Evolutionary conservation across 1,140 invertebrate species (phyloP).

Genomic region (roundworm (Caenorhabditis elegans)): DNA sequence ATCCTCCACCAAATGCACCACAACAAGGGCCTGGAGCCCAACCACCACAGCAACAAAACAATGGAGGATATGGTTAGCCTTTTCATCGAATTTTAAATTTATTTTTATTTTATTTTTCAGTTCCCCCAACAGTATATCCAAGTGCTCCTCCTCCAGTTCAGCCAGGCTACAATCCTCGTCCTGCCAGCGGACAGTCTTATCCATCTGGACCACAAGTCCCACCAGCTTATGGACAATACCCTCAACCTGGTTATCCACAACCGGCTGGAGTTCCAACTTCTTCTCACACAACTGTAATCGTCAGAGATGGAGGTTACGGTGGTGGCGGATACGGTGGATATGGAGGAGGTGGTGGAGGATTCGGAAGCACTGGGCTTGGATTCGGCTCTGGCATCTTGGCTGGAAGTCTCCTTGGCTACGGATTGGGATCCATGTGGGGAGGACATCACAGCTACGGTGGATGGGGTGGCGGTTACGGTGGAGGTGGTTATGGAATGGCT

Average conservation of each 20-base stretch:
- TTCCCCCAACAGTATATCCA: conserved; percentile 38
- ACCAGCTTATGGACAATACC: not conserved
- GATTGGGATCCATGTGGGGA: conserved; percentile 44
- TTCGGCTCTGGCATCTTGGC: conserved; percentile 40
- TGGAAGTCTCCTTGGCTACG: conserved; percentile 44
- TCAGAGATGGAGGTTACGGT: conserved; percentile 33
- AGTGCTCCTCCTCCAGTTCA: conserved; percentile 41
- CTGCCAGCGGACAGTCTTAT: not conserved
- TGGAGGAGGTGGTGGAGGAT: conserved; percentile 31
- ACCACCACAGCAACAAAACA: not conserved
- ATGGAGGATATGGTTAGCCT: conserved; percentile 40
- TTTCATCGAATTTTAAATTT: not conserved
- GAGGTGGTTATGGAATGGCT: conserved; percentile 28
- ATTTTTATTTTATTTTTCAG: conserved; percentile 21
- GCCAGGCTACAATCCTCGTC: not conserved
- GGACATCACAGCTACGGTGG: conserved; percentile 35
- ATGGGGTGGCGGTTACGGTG: conserved; percentile 20
- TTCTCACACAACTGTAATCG: conserved; percentile 41
- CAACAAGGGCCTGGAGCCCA: conserved; percentile 1
- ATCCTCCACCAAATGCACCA: conserved; percentile 35
- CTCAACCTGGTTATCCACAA: not conserved
- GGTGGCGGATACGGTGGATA: conserved; percentile 32
- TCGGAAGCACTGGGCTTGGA: conserved; percentile 19
- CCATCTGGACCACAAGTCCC: not conserved
- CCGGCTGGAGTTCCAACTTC: conserved; percentile 1